Evolutionary conservation across 1,140 invertebrate genomes (phyloP), one percentile per base, ranked within the genome.

Genomic region (Drosophila lacertosa): DNA sequence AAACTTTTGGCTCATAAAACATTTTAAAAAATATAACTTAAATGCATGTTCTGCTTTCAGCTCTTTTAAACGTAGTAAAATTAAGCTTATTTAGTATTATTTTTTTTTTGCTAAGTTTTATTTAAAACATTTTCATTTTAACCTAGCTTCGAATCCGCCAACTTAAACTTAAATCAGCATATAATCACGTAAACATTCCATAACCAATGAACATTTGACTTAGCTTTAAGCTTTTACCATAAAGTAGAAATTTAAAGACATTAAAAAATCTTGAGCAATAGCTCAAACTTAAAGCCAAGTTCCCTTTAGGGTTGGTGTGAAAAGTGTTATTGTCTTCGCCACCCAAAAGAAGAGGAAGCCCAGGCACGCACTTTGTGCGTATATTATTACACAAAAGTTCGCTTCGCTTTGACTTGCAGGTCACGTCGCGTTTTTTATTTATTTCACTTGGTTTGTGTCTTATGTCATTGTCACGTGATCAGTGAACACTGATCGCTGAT

Each of bases 341-440:
- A 37, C 22, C 47, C 26, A 29, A 50, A 50, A 59, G 29, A 20
- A 22, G 32, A 57, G 26, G n/a, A n/a, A 40, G 29, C 22, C 20
- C 32, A n/a, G 4, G 47, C 63, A 58, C 53, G 63, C 63, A 55
- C 40, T 44, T 50, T 22, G 6, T 29, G 3, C 13, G 45, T 66
- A 29, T 24, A 10, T 58, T n/a, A n/a, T n/a, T n/a, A n/a, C 13
- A 10, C 2, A 10, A 2, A 48, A 44, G 5, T 32, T 58, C 20
- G 24, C 18, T 7, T 13, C 44, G 7, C 7, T 4, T 59, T 9
- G 5, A 20, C 26, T 70, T 59, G 39, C 71, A 11, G 18, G 81
- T 80, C 81, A 83, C 79, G 81, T 83, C 86, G 59, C 65, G 39
- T 11, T 45, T 15, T 55, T 54, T 64, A 74, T 78, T 82, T 72